Conservation (phyloP, 2,888 invertebrate genomes). For the Steinernema hermaphroditum region DNA sequence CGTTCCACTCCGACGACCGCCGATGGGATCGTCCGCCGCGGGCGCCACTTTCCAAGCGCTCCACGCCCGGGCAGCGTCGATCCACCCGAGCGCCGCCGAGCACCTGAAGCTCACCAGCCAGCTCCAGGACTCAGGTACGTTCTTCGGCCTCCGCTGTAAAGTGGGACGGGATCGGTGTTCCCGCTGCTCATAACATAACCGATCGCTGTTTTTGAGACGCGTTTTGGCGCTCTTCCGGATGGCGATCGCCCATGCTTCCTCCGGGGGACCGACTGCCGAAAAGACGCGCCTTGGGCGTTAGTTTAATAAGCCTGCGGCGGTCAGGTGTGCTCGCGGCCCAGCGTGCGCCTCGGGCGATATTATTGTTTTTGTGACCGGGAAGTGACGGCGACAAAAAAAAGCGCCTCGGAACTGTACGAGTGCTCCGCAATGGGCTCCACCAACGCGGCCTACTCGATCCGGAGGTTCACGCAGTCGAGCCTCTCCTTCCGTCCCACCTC, state of each 20-base stretch:
- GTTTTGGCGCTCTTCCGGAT: conserved; percentile 5
- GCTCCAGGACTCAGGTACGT: conserved; percentile 4
- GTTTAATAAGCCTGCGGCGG: conserved; percentile 27
- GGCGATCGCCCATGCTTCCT: conserved; percentile 13
- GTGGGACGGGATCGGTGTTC: conserved; percentile 14
- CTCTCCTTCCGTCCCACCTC: background rate
- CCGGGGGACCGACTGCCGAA: background rate
- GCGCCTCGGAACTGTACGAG: background rate
- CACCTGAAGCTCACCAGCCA: conserved; percentile 8
- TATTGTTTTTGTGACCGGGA: conserved; percentile 23
- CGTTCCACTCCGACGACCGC: background rate
- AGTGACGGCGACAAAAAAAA: background rate
- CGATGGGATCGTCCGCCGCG: conserved; percentile 41
- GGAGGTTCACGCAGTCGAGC: conserved; percentile 46
- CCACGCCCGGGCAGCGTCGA: conserved; percentile 12
- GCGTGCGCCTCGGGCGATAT: conserved; percentile 25
- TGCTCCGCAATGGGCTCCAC: conserved; percentile 58
- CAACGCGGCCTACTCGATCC: conserved; percentile 52
- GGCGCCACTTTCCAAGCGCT: conserved; percentile 43
- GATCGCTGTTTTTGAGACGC: background rate
- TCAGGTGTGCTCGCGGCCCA: conserved; percentile 24
- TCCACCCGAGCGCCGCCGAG: conserved; percentile 21
- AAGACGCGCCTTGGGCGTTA: conserved; percentile 27
- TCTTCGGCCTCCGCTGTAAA: background rate
- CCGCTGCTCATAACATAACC: conserved; percentile 9